Evolutionary conservation across 35 echinoderm and acorn worm genomes (phyloP).

Genomic region (Eucidaris tribuloides): DNA sequence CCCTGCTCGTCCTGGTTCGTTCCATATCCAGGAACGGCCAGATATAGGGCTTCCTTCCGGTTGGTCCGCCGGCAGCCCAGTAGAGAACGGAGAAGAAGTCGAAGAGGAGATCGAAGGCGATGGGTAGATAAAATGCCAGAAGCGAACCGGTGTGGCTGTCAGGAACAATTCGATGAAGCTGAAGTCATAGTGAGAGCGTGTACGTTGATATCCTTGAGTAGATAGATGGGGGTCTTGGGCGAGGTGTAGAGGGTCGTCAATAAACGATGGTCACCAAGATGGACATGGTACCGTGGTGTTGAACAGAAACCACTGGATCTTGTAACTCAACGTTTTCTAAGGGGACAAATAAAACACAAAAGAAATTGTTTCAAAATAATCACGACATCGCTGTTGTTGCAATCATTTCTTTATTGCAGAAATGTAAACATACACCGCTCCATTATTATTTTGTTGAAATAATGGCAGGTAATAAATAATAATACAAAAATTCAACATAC

Average conservation of each 20-base stretch:
- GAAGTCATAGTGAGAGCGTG: constrained; percentile 43
- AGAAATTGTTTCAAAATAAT: too few relatives aligned
- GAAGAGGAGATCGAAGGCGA: constrained; percentile 31
- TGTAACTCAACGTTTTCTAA: constrained; percentile 35
- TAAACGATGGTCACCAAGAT: constrained; percentile 49
- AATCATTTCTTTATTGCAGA: too few relatives aligned
- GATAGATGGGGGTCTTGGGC: not conserved
- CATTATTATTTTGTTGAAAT: too few relatives aligned
- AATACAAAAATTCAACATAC: too few relatives aligned
- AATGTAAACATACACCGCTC: too few relatives aligned
- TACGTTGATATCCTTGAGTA: constrained; percentile 32
- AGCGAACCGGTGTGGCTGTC: constrained; percentile 39
- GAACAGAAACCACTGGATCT: constrained; percentile 51
- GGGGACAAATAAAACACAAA: too few relatives aligned
- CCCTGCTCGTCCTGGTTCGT: not conserved
- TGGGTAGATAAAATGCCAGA: constrained; percentile 54
- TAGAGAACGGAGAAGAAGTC: constrained; percentile 46
- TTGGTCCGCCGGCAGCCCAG: constrained; percentile 28
- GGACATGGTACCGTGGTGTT: not conserved
- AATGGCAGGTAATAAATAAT: too few relatives aligned
- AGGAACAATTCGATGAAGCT: constrained; percentile 35
- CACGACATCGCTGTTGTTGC: too few relatives aligned
- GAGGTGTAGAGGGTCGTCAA: constrained; percentile 29
- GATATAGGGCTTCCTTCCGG: constrained; percentile 22
- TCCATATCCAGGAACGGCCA: constrained; percentile 38